Percentiles rank a stretch among this genome's conserved stretches.
Conservation (phyloP, 1,140 invertebrate genomes). For the Sipha flava region DNA sequence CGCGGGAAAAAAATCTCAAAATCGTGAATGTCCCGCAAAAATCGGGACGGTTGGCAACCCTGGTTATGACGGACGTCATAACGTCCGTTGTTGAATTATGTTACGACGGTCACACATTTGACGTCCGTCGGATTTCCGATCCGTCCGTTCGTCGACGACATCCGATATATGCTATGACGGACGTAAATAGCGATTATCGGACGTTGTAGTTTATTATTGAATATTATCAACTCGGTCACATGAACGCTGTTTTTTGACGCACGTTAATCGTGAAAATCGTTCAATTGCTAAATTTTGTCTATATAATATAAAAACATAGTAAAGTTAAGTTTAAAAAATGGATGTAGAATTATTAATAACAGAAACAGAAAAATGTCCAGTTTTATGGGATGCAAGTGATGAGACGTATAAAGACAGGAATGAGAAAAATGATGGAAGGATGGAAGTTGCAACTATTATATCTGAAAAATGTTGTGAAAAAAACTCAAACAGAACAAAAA, state of each 20-base stretch:
- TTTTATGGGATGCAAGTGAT: slow-evolving; percentile 36
- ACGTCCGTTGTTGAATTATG: too few species aligned
- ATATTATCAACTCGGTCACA: not conserved
- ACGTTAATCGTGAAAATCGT: not conserved
- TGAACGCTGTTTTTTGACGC: not conserved
- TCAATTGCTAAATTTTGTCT: not conserved
- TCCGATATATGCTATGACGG: too few species aligned
- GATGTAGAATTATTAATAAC: not conserved
- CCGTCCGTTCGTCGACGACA: too few species aligned
- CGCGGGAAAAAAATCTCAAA: too few species aligned
- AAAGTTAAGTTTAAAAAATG: not conserved
- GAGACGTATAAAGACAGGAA: slow-evolving; percentile 45
- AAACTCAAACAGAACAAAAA: slow-evolving; percentile 18
- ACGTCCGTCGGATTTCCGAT: too few species aligned
- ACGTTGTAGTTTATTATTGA: too few species aligned
- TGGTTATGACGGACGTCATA: too few species aligned
- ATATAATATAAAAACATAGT: too few species aligned
- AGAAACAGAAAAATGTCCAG: not conserved
- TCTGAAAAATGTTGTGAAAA: not conserved
- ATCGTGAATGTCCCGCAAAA: too few species aligned
- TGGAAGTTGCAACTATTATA: not conserved
- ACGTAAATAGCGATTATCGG: too few species aligned
- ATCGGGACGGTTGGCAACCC: too few species aligned
- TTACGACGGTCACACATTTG: too few species aligned
- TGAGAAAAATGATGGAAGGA: slow-evolving; percentile 38